phyloP scores from a whole-genome alignment of 1,140 invertebrate genomes.

The Anastatus disparis region DNA sequence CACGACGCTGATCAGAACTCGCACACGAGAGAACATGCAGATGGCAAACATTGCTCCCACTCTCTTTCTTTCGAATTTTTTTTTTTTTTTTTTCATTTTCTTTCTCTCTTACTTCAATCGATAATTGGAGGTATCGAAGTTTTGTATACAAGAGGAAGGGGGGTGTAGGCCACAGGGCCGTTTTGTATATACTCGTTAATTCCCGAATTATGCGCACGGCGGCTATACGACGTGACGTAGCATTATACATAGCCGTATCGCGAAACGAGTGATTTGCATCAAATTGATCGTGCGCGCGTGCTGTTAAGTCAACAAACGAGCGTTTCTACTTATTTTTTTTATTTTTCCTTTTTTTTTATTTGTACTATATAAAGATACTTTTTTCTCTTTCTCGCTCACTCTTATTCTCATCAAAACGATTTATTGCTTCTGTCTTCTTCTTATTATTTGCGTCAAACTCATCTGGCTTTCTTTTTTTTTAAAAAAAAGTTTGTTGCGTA shows the following conservation, averaged over 20 bases:
- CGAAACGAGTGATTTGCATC: conserved; percentile 62
- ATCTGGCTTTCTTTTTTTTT: too few species aligned
- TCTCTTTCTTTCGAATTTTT: too few species aligned
- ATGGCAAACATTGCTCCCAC: neutral
- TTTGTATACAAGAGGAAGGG: too few species aligned
- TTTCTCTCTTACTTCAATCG: neutral
- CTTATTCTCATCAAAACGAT: neutral
- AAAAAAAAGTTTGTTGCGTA: too few species aligned
- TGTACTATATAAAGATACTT: too few species aligned
- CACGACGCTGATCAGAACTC: conserved; percentile 19
- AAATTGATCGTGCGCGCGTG: conserved; percentile 57
- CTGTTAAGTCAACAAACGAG: conserved; percentile 50
- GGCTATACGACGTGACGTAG: conserved; percentile 8
- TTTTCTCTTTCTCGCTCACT: conserved; percentile 27
- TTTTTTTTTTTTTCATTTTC: too few species aligned
- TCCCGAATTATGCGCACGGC: conserved; percentile 26
- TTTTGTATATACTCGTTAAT: conserved; percentile 21
- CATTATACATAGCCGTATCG: conserved; percentile 43
- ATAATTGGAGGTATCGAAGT: too few species aligned
- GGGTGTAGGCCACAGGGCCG: too few species aligned
- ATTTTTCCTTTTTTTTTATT: too few species aligned
- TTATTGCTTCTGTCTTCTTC: neutral
- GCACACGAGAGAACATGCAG: too few species aligned
- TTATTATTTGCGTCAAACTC: neutral
- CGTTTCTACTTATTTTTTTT: too few species aligned